A percentile compares a stretch with the other conserved stretches of the same genome.
Conservation (phyloP, 1,140 invertebrate species). For the Drosophila nigrodunni region DNA sequence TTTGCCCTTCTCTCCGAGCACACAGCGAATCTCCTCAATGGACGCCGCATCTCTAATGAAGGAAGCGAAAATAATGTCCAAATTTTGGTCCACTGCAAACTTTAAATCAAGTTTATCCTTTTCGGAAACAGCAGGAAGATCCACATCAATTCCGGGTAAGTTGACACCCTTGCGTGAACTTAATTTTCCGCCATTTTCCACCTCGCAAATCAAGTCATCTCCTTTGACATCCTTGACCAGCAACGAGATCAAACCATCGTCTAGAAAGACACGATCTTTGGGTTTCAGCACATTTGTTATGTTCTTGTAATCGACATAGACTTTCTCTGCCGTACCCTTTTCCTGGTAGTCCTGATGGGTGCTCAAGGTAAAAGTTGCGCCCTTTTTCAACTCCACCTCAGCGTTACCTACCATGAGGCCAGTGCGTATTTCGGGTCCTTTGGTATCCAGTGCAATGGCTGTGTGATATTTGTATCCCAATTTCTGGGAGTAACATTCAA, state of each 20-base stretch:
- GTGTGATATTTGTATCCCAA: slow-evolving; percentile 9
- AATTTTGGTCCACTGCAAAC: slow-evolving; percentile 16
- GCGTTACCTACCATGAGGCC: slow-evolving; percentile 93
- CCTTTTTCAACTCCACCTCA: slow-evolving; percentile 90
- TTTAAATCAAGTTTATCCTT: slow-evolving; percentile 18
- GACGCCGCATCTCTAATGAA: slow-evolving; percentile 19
- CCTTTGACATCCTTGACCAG: slow-evolving; percentile 88
- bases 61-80: slow-evolving; percentile 29
- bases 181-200: slow-evolving; percentile 97
- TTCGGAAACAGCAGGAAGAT: slow-evolving; percentile 93
- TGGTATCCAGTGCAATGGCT: slow-evolving; percentile 89
- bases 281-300: slow-evolving; percentile 89
- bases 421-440: slow-evolving; percentile 98
- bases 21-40: slow-evolving; percentile 17
- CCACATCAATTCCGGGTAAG: slow-evolving; percentile 95
- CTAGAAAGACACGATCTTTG: slow-evolving; percentile 91
- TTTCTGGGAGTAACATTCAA: slow-evolving; percentile 89
- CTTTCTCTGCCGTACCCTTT: slow-evolving; percentile 91
- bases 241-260: slow-evolving; percentile 96
- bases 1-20: slow-evolving; percentile 90
- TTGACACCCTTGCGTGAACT: slow-evolving; percentile 98
- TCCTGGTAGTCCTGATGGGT: slow-evolving; percentile 92
- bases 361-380: slow-evolving; percentile 92
- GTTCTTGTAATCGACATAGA: slow-evolving; percentile 93
- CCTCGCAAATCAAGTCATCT: slow-evolving; percentile 88